Conservation (phyloP, 2,888 invertebrate genomes). For the Drosophila kanekoi region DNA sequence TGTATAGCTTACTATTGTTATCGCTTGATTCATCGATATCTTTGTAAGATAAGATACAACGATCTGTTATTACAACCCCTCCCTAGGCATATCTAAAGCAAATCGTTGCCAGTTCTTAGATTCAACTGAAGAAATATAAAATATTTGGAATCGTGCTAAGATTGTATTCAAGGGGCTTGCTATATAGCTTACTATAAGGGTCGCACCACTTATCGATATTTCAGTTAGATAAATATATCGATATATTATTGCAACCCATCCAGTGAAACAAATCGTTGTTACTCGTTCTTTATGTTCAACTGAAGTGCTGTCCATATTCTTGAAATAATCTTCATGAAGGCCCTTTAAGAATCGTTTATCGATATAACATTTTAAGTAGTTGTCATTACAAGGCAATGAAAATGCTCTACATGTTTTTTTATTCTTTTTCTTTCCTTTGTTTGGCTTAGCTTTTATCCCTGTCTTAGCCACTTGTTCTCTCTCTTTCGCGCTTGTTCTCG, state of each 20-base stretch:
- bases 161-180: too few relatives aligned
- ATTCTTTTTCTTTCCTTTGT: neutral
- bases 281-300: neutral
- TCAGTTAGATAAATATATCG: neutral
- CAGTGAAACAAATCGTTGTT: neutral
- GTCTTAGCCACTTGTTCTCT: slow-evolving; percentile 4
- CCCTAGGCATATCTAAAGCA: too few relatives aligned
- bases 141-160: too few relatives aligned
- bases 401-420: neutral
- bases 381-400: slow-evolving; percentile 13
- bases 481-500: neutral
- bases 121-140: too few relatives aligned
- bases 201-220: too few relatives aligned
- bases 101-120: too few relatives aligned
- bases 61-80: too few relatives aligned
- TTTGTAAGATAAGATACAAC: too few relatives aligned
- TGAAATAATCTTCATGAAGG: neutral
- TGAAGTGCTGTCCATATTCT: neutral
- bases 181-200: too few relatives aligned
- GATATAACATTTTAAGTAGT: slow-evolving; percentile 19
- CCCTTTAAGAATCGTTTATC: slow-evolving; percentile 11
- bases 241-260: neutral
- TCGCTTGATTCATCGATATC: too few relatives aligned
- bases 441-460: slow-evolving; percentile 4
- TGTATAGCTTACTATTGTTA: too few relatives aligned